A percentile compares a stretch with the other conserved stretches of the same genome.
phyloP scores from a whole-genome alignment of 2,888 invertebrate species.

The Hyppa rectilinea region DNA sequence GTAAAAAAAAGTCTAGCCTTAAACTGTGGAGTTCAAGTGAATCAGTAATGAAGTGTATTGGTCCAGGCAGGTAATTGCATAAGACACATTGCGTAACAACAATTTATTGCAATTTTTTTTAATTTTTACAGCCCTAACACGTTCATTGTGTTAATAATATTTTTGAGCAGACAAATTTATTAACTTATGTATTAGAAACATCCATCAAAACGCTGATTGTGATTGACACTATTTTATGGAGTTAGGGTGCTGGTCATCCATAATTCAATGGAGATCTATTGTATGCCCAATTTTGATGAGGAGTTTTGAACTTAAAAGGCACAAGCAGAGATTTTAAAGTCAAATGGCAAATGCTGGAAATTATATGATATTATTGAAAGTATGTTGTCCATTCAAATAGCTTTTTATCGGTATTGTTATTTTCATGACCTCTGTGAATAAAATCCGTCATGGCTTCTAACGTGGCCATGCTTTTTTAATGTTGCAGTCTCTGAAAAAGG shows the following conservation, averaged over 20 bases:
- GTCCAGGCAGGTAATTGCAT: background rate
- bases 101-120: too few relatives aligned
- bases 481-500: background rate
- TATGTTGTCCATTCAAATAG: background rate
- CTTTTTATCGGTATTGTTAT: slow-evolving; percentile 5
- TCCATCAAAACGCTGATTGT: too few relatives aligned
- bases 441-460: background rate
- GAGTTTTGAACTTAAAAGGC: background rate
- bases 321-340: slow-evolving; percentile 14
- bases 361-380: background rate
- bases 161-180: too few relatives aligned
- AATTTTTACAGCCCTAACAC: too few relatives aligned
- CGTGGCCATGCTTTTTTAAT: slow-evolving; percentile 12
- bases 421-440: slow-evolving; percentile 3
- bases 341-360: background rate
- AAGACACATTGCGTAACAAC: too few relatives aligned
- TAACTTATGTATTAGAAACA: too few relatives aligned
- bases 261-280: background rate
- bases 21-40: background rate
- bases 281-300: background rate
- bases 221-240: too few relatives aligned
- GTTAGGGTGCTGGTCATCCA: background rate
- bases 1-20: background rate
- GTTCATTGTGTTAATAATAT: too few relatives aligned
- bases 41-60: too few relatives aligned